Evolutionary conservation across 2,797 vertebrate genomes (phyloP).

Genomic region (Danio choprae): DNA sequence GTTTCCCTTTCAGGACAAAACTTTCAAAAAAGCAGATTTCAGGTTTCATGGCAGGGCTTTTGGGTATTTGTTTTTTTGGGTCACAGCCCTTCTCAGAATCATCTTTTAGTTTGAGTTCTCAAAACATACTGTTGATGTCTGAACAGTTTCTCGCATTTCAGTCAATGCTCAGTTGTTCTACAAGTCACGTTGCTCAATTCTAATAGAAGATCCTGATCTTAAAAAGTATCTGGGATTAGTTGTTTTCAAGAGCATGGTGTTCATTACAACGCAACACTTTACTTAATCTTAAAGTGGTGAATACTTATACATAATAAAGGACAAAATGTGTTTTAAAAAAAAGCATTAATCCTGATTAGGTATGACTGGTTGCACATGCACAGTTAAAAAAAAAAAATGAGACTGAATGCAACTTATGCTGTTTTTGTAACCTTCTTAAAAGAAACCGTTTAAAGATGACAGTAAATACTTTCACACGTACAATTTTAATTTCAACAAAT

Average conservation of each 20-base stretch:
- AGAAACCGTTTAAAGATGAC: too few relatives aligned
- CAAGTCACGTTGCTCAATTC: neutral
- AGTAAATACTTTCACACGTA: too few relatives aligned
- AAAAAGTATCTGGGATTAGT: neutral
- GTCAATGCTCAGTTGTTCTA: neutral
- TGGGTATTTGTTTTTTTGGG: neutral
- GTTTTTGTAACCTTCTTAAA: neutral
- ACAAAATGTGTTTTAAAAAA: too few relatives aligned
- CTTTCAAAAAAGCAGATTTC: neutral
- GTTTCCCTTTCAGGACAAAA: conserved; percentile 7
- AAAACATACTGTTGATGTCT: neutral
- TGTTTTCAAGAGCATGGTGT: neutral
- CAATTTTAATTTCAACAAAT: too few relatives aligned
- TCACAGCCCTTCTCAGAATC: neutral
- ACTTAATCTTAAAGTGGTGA: too few relatives aligned
- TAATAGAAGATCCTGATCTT: neutral
- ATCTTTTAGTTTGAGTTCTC: neutral
- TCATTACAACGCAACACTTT: neutral
- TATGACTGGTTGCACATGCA: too few relatives aligned
- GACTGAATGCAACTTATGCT: neutral
- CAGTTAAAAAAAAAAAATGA: too few relatives aligned
- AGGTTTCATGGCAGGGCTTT: neutral
- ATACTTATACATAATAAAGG: too few relatives aligned
- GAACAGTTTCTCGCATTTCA: neutral
- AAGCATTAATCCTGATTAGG: too few relatives aligned